These are phyloP conservation scores for Oxyruncus cristatus DNA, from an alignment of 2,113 vertebrate genomes.

Conservation along the genomic window DNA sequence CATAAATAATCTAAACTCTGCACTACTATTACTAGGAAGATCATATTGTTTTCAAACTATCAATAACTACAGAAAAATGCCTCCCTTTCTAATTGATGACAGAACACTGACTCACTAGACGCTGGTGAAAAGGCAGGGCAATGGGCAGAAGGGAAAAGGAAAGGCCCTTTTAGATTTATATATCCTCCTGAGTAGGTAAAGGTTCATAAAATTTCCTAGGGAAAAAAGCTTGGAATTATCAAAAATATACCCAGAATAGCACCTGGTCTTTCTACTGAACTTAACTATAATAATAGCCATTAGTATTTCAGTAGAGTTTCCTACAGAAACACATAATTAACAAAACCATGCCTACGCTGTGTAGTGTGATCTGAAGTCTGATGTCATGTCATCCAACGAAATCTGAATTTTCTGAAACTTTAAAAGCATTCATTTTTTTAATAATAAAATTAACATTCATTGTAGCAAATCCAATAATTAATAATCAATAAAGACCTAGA, in stretches of 20 bases:
- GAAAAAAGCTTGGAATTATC: background rate
- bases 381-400: background rate
- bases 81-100: background rate
- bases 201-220: background rate
- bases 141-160: background rate
- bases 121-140: background rate
- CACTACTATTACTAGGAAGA: background rate
- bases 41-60: background rate
- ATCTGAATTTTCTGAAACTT: background rate
- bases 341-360: background rate
- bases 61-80: background rate
- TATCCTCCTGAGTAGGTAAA: background rate
- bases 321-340: background rate
- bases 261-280: background rate
- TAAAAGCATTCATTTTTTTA: background rate
- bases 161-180: background rate
- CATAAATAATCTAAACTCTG: background rate
- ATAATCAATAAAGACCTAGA: background rate
- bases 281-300: background rate
- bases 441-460: background rate
- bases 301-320: background rate
- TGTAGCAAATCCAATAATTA: background rate
- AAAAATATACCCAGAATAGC: background rate
- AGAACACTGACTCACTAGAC: background rate
- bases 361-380: background rate